Conservation (phyloP, 1,140 invertebrate species). For the Ectropis grisescens region DNA sequence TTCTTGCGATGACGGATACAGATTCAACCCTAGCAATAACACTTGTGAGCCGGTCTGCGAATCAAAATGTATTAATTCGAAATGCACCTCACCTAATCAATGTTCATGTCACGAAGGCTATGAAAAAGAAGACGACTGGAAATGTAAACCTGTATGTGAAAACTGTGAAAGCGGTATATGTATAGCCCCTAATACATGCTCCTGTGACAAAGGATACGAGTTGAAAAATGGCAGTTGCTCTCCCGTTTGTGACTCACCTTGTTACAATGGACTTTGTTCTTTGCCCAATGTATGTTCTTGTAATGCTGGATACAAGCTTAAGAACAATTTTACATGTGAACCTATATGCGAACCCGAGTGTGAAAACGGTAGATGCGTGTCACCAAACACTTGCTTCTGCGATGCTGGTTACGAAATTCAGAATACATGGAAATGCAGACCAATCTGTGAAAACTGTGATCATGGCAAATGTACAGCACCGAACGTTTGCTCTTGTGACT, state of each 20-base stretch:
- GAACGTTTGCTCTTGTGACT: conserved; percentile 48
- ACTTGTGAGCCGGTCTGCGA: conserved; percentile 23
- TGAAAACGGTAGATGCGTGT: conserved; percentile 58
- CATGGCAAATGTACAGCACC: conserved; percentile 70
- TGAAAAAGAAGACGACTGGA: conserved; percentile 12
- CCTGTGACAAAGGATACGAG: conserved; percentile 54
- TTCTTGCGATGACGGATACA: conserved; percentile 20
- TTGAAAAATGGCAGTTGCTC: neutral
- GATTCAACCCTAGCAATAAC: neutral
- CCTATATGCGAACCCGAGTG: conserved; percentile 50
- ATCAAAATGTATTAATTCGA: conserved; percentile 11
- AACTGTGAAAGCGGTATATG: conserved; percentile 68
- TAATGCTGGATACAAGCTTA: conserved; percentile 8
- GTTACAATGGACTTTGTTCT: conserved; percentile 53
- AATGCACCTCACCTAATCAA: conserved; percentile 26
- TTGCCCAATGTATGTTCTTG: conserved; percentile 26
- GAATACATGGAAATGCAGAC: conserved; percentile 23
- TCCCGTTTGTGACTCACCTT: conserved; percentile 38
- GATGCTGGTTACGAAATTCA: conserved; percentile 60
- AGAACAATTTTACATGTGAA: conserved; percentile 4
- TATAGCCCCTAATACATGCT: conserved; percentile 72
- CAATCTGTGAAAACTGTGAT: conserved; percentile 44
- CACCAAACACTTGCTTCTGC: conserved; percentile 62
- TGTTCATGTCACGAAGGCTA: conserved; percentile 45
- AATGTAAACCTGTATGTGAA: conserved; percentile 32